phyloP scores from a whole-genome alignment of 2,113 vertebrate species.

The Paradisaea rubra region DNA sequence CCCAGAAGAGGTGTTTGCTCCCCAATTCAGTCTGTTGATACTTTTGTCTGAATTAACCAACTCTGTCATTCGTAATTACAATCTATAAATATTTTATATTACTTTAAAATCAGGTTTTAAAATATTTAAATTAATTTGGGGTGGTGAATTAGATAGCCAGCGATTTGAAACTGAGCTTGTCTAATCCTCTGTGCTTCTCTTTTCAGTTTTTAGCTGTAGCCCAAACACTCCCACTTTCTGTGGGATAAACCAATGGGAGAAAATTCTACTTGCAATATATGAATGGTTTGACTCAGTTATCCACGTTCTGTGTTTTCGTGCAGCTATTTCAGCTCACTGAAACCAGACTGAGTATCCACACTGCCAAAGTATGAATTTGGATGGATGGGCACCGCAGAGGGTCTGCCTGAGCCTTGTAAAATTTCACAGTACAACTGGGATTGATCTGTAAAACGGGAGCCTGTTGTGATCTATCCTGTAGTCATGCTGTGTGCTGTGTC shows the following conservation, averaged over 20 bases:
- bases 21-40: neutral
- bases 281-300: neutral
- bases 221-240: neutral
- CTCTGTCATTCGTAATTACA: conserved; percentile 12
- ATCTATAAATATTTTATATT: conserved; percentile 44
- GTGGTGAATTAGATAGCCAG: conserved; percentile 2
- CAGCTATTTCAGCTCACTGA: neutral
- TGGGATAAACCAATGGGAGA: neutral
- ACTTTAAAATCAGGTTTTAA: conserved; percentile 32
- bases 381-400: neutral
- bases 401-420: neutral
- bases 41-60: conserved; percentile 27
- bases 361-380: neutral
- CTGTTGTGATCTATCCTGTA: neutral
- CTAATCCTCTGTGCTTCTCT: conserved; percentile 17
- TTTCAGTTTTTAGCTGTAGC: neutral
- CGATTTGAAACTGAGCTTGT: conserved; percentile 1
- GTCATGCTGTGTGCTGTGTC: neutral
- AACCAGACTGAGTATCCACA: neutral
- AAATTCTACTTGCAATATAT: neutral
- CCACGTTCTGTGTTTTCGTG: neutral
- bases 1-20: neutral
- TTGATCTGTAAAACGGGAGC: neutral
- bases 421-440: neutral
- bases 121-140: conserved; percentile 41